Evolutionary conservation across 37 sponge, comb jelly and placozoan species (phyloP).

Genomic region (Petrosia ficiformis): DNA sequence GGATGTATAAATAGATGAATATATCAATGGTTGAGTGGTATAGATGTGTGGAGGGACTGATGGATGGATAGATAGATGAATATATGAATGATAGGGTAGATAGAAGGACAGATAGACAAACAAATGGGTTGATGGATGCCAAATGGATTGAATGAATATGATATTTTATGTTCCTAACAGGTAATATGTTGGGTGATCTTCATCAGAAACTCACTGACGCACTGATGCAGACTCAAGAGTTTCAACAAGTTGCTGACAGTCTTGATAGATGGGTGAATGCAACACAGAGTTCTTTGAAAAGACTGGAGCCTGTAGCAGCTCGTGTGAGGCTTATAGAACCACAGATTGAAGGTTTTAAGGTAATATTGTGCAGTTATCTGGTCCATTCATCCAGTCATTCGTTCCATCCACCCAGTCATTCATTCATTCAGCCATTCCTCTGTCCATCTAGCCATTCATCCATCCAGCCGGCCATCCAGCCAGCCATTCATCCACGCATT

Average conservation of each 20-base stretch:
- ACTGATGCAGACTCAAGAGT: conserved; percentile 5
- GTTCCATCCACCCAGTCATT: too few species aligned
- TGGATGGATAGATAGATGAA: too few species aligned
- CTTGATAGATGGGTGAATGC: conserved; percentile 53
- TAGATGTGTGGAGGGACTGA: too few species aligned
- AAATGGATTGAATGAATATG: background rate
- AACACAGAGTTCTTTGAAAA: conserved; percentile 5
- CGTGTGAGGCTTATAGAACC: conserved; percentile 33
- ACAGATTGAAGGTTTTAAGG: conserved; percentile 63
- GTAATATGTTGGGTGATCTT: conserved; percentile 20
- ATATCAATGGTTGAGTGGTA: too few species aligned
- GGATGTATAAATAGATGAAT: too few species aligned
- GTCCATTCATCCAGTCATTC: background rate
- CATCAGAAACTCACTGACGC: conserved; percentile 23
- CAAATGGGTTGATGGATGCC: background rate
- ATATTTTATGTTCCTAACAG: background rate
- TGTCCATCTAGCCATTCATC: too few species aligned
- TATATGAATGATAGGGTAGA: background rate
- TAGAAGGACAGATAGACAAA: background rate
- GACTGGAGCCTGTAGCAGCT: conserved; percentile 45
- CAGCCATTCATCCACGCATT: too few species aligned
- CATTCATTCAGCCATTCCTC: too few species aligned
- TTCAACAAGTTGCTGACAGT: conserved; percentile 18
- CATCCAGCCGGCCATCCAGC: too few species aligned
- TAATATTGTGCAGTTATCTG: too few species aligned